Percentiles rank a stretch among this genome's conserved stretches.
Evolutionary conservation across 2,888 invertebrate species (phyloP).

Genomic region (Hypercompe scribonia): DNA sequence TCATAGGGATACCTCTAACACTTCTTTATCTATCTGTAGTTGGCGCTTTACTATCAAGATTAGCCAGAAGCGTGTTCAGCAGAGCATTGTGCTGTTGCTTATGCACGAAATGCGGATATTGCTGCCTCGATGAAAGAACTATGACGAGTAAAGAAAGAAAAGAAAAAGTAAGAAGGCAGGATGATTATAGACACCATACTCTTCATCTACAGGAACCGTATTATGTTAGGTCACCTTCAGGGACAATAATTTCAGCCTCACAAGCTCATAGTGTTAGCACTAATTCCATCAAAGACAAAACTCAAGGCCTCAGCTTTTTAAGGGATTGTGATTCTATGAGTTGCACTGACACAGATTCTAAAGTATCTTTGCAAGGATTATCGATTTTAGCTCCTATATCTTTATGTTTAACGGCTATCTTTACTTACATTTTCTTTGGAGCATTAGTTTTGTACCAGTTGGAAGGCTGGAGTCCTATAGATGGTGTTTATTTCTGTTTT

Average conservation of each 20-base stretch:
- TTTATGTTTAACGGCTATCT: conserved; percentile 95
- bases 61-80: conserved; percentile 93
- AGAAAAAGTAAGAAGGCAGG: conserved; percentile 91
- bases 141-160: conserved; percentile 93
- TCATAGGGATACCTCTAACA: conserved; percentile 95
- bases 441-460: conserved; percentile 95
- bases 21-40: conserved; percentile 95
- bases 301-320: conserved; percentile 76
- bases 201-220: conserved; percentile 89
- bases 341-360: conserved; percentile 89
- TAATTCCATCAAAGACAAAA: conserved; percentile 80
- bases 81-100: conserved; percentile 94
- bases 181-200: conserved; percentile 88
- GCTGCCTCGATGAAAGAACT: conserved; percentile 93
- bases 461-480: conserved; percentile 97
- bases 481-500: conserved; percentile 97
- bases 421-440: conserved; percentile 96
- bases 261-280: conserved; percentile 81
- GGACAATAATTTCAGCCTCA: conserved; percentile 84
- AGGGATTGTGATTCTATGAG: conserved; percentile 86
- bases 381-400: conserved; percentile 96
- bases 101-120: conserved; percentile 95
- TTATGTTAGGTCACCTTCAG: conserved; percentile 87
- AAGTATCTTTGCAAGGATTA: conserved; percentile 89
- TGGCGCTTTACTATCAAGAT: conserved; percentile 93